Percentiles rank a stretch among this genome's conserved stretches.
Evolutionary conservation across 2,888 invertebrate genomes (phyloP).

Genomic region (Xylophagus ater): DNA sequence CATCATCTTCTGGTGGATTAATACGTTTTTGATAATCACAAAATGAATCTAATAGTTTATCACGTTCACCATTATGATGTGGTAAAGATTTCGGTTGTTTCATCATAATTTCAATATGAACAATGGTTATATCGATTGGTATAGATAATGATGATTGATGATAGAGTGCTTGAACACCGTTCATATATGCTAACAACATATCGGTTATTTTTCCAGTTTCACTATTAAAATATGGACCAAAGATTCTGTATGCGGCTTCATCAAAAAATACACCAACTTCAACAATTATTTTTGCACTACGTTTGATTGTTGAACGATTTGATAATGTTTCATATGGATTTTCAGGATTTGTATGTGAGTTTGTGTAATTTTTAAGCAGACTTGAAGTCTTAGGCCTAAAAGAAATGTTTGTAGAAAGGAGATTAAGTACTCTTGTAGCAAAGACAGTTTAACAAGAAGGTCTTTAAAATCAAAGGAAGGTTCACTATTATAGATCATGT

Average conservation of each 20-base stretch:
- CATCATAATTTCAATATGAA: constrained; percentile 58
- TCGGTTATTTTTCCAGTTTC: constrained; percentile 55
- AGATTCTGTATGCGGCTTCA: constrained; percentile 58
- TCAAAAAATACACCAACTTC: constrained; percentile 67
- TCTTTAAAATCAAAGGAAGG: too few relatives aligned
- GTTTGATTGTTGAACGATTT: constrained; percentile 2
- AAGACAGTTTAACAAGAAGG: too few relatives aligned
- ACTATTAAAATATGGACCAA: constrained; percentile 54
- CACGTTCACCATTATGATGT: constrained; percentile 54
- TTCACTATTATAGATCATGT: too few relatives aligned
- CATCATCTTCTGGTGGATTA: constrained; percentile 54
- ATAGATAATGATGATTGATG: constrained; percentile 61
- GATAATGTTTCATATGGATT: constrained; percentile 11
- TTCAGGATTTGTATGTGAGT: background rate
- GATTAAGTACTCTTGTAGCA: too few relatives aligned
- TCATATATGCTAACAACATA: constrained; percentile 67
- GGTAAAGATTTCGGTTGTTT: constrained; percentile 51
- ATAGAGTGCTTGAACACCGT: constrained; percentile 69
- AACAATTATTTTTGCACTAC: constrained; percentile 42
- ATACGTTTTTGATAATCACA: constrained; percentile 56
- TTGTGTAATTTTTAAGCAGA: too few relatives aligned
- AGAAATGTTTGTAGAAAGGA: too few relatives aligned
- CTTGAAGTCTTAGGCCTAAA: too few relatives aligned
- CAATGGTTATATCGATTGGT: constrained; percentile 54
- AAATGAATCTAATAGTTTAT: constrained; percentile 58